Base-by-base conservation (phyloP, 2,888 invertebrate genomes). In the Drosophila buzzatii region DNA sequence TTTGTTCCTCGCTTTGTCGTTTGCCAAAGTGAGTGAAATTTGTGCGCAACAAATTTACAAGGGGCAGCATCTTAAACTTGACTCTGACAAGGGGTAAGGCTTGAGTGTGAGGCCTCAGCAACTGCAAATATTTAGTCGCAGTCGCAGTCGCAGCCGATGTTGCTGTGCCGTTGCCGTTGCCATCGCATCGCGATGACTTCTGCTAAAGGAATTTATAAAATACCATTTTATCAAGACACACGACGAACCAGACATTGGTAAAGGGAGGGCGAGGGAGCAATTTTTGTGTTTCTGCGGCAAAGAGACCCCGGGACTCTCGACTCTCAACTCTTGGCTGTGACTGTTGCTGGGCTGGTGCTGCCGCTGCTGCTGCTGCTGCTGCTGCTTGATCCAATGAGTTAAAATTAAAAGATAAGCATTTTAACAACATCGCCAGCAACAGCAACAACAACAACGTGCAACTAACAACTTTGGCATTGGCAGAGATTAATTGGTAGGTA, bases 341-440 rank as follows among this genome's bases (percentile, higher is more conserved):
- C 76, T 80, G 81, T 76, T 81, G 86, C 84, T 73, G 86, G 76
- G 51, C 20, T 47, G 45, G 12, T 42, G 44, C 44, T 12, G 44
- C 51, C 16, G 76, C 71, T 71, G 83, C 79, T 47, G 45, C 18
- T 42, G 44, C 44, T 12, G 44, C 51, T 20, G 76, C 71, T 71
- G 83, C 79, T 63, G 81, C 73, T 85, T 91, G 91, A 91, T 89
- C 91, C 90, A 89, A 89, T 90, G 89, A 90, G 90, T 90, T 89
- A 89, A 91, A 91, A 91, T 91, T 91, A 91, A 92, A 91, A 91
- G 91, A 91, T 91, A 91, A 92, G 90, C 86, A 91, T 91, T 87
- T 92, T 91, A 91, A 91, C 92, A 91, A 91, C 90, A 90, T 78
- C 72, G 84, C 76, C 80, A 75, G 76, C 82, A 79, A 72, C 73